A percentile compares a stretch with the other conserved stretches of the same genome.
Conservation (phyloP, 2,888 invertebrate genomes). For the Drosophila phalerata region DNA sequence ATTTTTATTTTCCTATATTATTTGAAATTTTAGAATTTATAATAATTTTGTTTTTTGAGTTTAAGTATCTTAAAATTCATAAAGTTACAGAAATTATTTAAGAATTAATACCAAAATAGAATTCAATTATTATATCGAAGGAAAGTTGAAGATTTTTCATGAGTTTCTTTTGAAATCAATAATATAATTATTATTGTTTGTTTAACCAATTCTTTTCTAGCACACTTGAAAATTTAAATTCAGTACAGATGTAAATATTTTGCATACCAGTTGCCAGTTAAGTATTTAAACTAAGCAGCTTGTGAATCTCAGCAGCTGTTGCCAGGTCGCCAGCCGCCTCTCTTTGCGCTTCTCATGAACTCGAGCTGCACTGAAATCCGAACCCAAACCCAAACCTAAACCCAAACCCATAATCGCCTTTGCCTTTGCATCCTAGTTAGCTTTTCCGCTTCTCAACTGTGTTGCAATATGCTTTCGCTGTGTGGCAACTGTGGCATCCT, state of each 20-base stretch:
- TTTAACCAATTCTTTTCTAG: neutral
- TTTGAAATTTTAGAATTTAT: no score
- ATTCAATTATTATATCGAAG: neutral
- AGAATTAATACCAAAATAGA: no score
- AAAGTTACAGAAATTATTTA: no score
- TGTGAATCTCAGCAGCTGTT: slow-evolving; percentile 42
- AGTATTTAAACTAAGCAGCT: slow-evolving; percentile 15
- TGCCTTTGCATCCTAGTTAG: slow-evolving; percentile 25
- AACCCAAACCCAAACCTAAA: neutral
- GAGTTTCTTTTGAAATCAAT: neutral
- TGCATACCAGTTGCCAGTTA: slow-evolving; percentile 16
- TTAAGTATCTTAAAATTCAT: no score
- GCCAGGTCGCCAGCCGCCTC: slow-evolving; percentile 1
- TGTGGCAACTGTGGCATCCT: slow-evolving; percentile 27
- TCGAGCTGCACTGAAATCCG: neutral
- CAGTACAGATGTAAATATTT: neutral
- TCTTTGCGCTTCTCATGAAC: slow-evolving; percentile 20
- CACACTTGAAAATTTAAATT: neutral
- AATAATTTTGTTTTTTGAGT: neutral
- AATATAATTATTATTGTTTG: neutral
- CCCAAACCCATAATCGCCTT: slow-evolving; percentile 57
- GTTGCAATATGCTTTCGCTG: slow-evolving; percentile 12
- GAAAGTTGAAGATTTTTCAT: neutral
- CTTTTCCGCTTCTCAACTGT: neutral
- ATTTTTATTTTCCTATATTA: no score